Conservation (phyloP, 2,888 invertebrate species). For the Plemyria rubiginata region DNA sequence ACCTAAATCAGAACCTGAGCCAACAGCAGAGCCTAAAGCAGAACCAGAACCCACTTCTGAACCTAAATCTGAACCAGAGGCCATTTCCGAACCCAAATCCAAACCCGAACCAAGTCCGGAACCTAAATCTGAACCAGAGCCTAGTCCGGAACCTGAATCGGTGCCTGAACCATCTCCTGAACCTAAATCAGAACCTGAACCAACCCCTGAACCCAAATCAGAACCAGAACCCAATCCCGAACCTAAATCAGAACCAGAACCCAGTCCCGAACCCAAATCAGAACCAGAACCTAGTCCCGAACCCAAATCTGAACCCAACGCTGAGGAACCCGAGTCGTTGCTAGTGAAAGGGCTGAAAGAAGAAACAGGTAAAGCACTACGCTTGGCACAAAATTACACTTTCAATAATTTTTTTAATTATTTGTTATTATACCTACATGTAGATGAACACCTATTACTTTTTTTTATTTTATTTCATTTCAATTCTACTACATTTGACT, state of each 20-base stretch:
- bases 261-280: conserved; percentile 46
- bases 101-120: conserved; percentile 42
- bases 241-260: conserved; percentile 54
- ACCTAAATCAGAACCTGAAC: conserved; percentile 50
- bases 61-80: conserved; percentile 64
- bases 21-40: conserved; percentile 56
- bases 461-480: too few relatives aligned
- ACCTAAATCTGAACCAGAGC: conserved; percentile 49
- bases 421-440: too few relatives aligned
- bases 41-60: conserved; percentile 42
- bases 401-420: conserved; percentile 12
- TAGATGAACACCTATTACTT: too few relatives aligned
- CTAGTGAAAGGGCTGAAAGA: conserved; percentile 81
- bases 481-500: too few relatives aligned
- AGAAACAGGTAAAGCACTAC: conserved; percentile 78
- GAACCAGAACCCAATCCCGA: conserved; percentile 44
- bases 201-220: conserved; percentile 60
- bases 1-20: conserved; percentile 64
- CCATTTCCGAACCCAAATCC: conserved; percentile 51
- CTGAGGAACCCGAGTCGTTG: conserved; percentile 74
- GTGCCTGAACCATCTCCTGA: conserved; percentile 57
- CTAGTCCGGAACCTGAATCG: conserved; percentile 56
- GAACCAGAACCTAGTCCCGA: conserved; percentile 56
- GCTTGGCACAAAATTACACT: conserved; percentile 61
- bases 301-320: conserved; percentile 62